Percentiles rank a stretch among this genome's conserved stretches.
Evolutionary conservation across 1,140 invertebrate species (phyloP).

Genomic region (Pteromalus puparum): DNA sequence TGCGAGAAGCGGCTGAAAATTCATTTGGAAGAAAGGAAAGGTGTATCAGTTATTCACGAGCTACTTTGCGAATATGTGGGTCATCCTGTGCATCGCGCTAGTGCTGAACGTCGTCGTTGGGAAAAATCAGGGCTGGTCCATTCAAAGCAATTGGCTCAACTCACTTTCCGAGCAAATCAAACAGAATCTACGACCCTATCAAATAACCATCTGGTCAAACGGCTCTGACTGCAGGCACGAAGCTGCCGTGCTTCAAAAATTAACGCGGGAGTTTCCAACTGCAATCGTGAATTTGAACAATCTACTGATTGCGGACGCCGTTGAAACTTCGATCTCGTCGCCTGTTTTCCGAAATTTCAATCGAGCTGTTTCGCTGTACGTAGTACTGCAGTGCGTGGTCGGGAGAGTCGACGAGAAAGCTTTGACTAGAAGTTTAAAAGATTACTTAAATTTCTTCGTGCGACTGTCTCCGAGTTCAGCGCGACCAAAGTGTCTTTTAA

Average conservation of each 20-base stretch:
- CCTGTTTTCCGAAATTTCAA: background rate
- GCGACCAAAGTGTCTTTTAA: constrained; percentile 14
- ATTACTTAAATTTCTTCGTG: background rate
- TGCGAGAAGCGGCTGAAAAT: background rate
- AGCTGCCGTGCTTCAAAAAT: background rate
- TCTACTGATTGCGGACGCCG: background rate
- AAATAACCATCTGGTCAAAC: background rate
- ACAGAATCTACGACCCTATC: background rate
- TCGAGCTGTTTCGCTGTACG: background rate
- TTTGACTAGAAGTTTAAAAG: background rate
- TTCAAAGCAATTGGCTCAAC: background rate
- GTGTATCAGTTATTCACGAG: background rate
- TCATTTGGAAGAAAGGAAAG: background rate
- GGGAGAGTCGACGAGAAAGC: background rate
- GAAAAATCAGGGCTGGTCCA: background rate
- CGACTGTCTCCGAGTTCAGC: background rate
- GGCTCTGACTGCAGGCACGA: too few species aligned
- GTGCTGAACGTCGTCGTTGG: background rate
- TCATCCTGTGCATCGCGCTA: too few species aligned
- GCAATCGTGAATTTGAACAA: background rate
- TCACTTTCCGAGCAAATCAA: background rate
- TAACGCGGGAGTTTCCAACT: background rate
- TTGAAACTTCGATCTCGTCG: background rate
- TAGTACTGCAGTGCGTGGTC: background rate
- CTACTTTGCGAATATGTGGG: too few species aligned